These are phyloP conservation scores for Andrena flavipes DNA, from an alignment of 2,888 invertebrate species.

Conservation along the genomic window DNA sequence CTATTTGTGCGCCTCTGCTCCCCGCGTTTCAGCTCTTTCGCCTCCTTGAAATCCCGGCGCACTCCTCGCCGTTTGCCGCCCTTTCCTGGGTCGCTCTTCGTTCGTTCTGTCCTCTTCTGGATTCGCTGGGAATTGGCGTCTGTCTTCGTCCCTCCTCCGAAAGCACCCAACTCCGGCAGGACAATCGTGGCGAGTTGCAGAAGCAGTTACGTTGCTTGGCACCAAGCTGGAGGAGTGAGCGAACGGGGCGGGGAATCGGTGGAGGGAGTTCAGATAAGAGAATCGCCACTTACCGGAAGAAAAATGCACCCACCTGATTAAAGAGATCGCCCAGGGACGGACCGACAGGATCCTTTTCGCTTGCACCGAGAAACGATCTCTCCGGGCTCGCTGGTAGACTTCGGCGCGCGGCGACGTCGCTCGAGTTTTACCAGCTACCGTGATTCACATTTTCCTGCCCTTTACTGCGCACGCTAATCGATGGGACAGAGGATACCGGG, in stretches of 20 bases:
- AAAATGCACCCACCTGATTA: constrained; percentile 76
- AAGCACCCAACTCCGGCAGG: constrained; percentile 12
- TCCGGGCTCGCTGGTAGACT: not conserved
- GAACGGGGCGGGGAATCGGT: constrained; percentile 30
- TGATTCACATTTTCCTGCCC: not conserved
- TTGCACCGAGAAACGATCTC: not conserved
- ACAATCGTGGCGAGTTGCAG: constrained; percentile 53
- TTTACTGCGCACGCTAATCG: no score
- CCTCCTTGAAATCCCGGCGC: not conserved
- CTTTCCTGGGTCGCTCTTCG: not conserved
- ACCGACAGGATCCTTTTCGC: constrained; percentile 13
- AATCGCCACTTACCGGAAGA: constrained; percentile 75
- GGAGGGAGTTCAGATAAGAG: constrained; percentile 69
- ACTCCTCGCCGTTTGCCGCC: constrained; percentile 13
- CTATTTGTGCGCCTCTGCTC: constrained; percentile 52
- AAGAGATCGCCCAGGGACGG: constrained; percentile 61
- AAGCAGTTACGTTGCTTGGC: constrained; percentile 58
- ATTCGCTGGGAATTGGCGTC: not conserved
- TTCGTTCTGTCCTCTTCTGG: not conserved
- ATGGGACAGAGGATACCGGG: not conserved
- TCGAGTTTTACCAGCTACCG: not conserved
- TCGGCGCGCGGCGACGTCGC: not conserved
- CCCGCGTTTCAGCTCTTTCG: constrained; percentile 13
- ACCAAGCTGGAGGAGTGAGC: constrained; percentile 38
- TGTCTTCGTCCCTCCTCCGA: constrained; percentile 24